phyloP scores from a whole-genome alignment of 2,113 vertebrate species.

The Xerus inauris region DNA sequence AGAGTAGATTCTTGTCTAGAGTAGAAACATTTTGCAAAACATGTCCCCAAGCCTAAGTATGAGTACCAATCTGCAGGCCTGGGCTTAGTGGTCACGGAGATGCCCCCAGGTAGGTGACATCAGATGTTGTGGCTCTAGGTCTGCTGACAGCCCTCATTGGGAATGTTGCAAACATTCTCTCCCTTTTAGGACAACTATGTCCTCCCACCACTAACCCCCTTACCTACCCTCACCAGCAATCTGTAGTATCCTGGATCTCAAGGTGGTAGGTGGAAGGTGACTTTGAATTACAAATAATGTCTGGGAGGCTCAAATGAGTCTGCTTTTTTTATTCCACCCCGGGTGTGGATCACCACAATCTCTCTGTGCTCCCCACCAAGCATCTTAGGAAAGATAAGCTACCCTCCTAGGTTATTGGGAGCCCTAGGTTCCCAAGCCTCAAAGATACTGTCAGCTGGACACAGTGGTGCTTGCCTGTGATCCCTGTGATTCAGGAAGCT shows the following conservation, averaged over 20 bases:
- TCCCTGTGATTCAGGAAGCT: no score
- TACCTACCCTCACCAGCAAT: not conserved
- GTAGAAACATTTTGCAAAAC: conserved; percentile 6
- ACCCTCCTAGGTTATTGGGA: not conserved
- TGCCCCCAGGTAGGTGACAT: not conserved
- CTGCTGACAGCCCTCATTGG: not conserved
- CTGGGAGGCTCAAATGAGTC: not conserved
- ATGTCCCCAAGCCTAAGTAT: not conserved
- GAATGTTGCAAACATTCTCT: not conserved
- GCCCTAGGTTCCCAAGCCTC: not conserved
- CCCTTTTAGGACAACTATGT: not conserved
- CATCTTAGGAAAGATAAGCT: not conserved
- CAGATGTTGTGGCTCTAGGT: not conserved
- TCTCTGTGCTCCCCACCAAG: not conserved
- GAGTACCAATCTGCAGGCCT: not conserved
- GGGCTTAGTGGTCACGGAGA: not conserved
- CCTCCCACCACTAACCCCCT: not conserved
- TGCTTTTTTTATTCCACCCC: not conserved
- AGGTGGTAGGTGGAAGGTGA: not conserved
- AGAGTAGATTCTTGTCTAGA: not conserved
- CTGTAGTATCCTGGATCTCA: not conserved
- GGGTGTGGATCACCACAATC: not conserved
- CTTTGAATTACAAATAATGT: not conserved
- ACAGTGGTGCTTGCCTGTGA: no score
- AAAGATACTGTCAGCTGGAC: not conserved